Percentiles rank a stretch among this genome's conserved stretches.
These are phyloP conservation scores for Pseudomyrmex flavicornis DNA, from an alignment of 1,140 invertebrate species.

Conservation along the genomic window DNA sequence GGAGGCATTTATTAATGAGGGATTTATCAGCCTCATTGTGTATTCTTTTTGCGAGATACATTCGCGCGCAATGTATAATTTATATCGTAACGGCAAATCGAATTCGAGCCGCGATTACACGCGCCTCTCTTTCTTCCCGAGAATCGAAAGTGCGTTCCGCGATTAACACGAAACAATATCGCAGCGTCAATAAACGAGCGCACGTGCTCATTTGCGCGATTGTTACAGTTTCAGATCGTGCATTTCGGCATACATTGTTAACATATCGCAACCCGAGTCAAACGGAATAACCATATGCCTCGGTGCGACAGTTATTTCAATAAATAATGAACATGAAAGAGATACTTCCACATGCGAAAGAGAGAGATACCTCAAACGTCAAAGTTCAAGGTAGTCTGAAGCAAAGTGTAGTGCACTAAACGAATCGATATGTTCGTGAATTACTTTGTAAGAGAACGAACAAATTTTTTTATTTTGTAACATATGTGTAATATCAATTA, in stretches of 20 bases:
- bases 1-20: too few species aligned
- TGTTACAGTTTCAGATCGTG: constrained; percentile 56
- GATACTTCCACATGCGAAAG: constrained; percentile 60
- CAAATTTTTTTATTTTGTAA: constrained; percentile 46
- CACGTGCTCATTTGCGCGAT: background rate
- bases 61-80: background rate
- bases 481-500: constrained; percentile 12
- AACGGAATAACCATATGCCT: constrained; percentile 47
- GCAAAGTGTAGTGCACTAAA: constrained; percentile 60
- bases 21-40: background rate
- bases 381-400: constrained; percentile 76
- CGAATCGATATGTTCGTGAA: constrained; percentile 70
- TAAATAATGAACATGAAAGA: constrained; percentile 71
- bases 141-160: background rate
- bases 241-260: constrained; percentile 51
- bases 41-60: background rate
- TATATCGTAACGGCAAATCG: background rate
- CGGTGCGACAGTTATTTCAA: constrained; percentile 65
- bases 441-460: constrained; percentile 59
- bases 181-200: background rate
- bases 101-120: background rate
- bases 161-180: background rate
- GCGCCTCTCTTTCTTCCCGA: background rate
- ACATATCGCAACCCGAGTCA: constrained; percentile 45
- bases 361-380: constrained; percentile 71